Conservation (phyloP, 2,797 vertebrate species). For the Galaxias olidus region DNA sequence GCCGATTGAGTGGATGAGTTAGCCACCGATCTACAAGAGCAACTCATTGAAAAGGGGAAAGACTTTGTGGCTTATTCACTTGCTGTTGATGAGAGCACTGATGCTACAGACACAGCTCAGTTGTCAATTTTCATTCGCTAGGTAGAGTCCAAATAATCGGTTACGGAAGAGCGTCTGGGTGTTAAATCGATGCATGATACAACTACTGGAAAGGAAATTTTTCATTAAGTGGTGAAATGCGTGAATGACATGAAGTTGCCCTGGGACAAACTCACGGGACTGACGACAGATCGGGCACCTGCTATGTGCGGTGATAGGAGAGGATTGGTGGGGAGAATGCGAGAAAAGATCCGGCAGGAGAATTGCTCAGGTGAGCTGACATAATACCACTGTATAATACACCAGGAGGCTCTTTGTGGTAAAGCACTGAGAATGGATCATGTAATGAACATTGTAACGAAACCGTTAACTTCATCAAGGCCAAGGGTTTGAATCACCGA, state of each 20-base stretch:
- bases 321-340: constrained; percentile 9
- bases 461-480: constrained; percentile 19
- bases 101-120: constrained; percentile 22
- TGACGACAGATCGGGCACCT: constrained; percentile 6
- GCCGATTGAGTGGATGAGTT: constrained; percentile 8
- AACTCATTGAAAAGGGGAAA: constrained; percentile 17
- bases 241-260: constrained; percentile 14
- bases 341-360: constrained; percentile 7
- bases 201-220: constrained; percentile 7
- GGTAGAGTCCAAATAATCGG: constrained; percentile 10
- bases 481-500: not conserved
- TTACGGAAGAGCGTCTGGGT: constrained; percentile 11
- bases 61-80: constrained; percentile 20
- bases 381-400: constrained; percentile 2
- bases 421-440: constrained; percentile 14
- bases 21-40: constrained; percentile 6
- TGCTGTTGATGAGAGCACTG: constrained; percentile 19
- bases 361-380: constrained; percentile 15
- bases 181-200: constrained; percentile 7
- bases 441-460: constrained; percentile 21
- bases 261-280: constrained; percentile 11
- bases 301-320: constrained; percentile 5
- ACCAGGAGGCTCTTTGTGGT: constrained; percentile 12
- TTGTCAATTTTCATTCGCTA: constrained; percentile 25
- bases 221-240: constrained; percentile 7